Conservation (phyloP, 2,797 vertebrate species). For the Gorsachius magnificus region DNA sequence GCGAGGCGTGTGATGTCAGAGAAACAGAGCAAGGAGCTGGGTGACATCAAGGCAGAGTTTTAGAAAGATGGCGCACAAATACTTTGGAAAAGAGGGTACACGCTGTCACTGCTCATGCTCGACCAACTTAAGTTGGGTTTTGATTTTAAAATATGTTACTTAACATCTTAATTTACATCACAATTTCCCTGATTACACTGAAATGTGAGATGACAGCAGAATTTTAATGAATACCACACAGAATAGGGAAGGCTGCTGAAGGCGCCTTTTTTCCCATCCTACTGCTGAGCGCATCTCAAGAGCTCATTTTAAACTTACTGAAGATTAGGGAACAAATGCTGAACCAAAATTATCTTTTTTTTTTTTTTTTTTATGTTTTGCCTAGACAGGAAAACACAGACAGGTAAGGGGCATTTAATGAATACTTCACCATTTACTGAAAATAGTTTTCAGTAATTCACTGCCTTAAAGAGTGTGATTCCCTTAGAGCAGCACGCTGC, state of each 20-base stretch:
- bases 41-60: background rate
- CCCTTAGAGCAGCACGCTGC: background rate
- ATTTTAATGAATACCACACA: background rate
- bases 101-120: background rate
- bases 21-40: background rate
- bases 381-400: background rate
- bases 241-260: background rate
- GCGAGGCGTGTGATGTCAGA: background rate
- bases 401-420: background rate
- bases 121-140: background rate
- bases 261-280: background rate
- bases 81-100: background rate
- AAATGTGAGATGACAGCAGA: rapidly evolving
- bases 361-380: background rate
- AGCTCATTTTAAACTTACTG: background rate
- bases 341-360: background rate
- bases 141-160: background rate
- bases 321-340: background rate
- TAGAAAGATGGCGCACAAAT: background rate
- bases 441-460: background rate
- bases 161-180: background rate
- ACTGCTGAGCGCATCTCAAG: background rate
- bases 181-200: rapidly evolving
- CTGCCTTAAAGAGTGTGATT: background rate
- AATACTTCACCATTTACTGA: background rate